Conservation (phyloP, 35 echinoderm and acorn worm species). For the Patiria miniata region DNA sequence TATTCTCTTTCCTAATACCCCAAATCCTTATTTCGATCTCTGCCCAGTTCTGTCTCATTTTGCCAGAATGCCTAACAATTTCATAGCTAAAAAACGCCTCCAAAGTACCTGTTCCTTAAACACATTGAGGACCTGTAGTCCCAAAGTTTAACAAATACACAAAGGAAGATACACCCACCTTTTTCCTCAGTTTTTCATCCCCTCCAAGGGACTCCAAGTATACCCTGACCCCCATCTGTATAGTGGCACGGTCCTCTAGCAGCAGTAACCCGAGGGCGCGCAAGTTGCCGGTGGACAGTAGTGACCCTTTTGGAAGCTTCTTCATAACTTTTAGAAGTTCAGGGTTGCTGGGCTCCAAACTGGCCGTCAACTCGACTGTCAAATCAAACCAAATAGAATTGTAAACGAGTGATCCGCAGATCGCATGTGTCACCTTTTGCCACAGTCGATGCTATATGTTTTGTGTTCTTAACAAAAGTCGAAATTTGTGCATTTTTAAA, state of each 20-base stretch:
- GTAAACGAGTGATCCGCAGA: neutral
- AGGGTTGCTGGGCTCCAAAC: conserved; percentile 76
- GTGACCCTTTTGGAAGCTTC: conserved; percentile 79
- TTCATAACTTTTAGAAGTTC: conserved; percentile 86
- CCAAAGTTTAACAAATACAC: no score
- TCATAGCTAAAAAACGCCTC: no score
- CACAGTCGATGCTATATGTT: neutral
- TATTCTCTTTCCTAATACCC: no score
- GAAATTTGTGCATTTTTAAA: no score
- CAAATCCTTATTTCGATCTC: no score
- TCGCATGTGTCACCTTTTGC: no score
- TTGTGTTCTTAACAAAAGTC: no score
- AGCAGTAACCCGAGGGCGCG: conserved; percentile 76
- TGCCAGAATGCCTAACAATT: no score
- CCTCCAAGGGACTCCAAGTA: conserved; percentile 85
- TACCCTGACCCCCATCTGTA: conserved; percentile 78
- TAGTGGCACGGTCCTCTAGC: conserved; percentile 76
- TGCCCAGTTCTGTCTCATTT: no score
- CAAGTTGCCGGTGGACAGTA: conserved; percentile 80
- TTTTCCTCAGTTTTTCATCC: conserved; percentile 68
- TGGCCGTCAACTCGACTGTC: conserved; percentile 93
- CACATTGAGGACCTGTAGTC: no score
- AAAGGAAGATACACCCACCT: conserved; percentile 45
- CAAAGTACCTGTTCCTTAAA: no score
- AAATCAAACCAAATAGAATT: neutral